Evolutionary conservation across 2,888 invertebrate species (phyloP), one percentile per base, ranked within the genome.

Genomic region (Himalopsyche japonica): DNA sequence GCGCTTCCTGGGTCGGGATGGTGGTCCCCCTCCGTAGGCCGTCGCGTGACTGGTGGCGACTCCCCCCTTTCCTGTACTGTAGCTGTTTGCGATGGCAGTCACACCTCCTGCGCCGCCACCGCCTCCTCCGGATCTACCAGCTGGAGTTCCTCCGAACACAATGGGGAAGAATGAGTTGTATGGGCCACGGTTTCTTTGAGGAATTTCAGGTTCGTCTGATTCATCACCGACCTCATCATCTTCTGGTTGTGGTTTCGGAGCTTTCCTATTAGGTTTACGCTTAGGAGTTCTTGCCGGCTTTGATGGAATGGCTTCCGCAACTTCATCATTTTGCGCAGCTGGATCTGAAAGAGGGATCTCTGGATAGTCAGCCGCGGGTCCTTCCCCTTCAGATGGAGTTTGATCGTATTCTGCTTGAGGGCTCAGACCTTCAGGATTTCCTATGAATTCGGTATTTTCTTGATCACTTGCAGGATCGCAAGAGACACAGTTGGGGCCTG

Each of bases 1-100:
- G 76, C 82, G 48, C 76, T 87, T 88, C 88, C 88, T 87, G 88
- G 89, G 87, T 89, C 87, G 87, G 90, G 86, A 88, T 85, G 91
- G 90, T 88, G 93, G 90, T 0, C 94, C 93, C 78, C 93, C 93
- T 4, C 95, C 95, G 88, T 95, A 95, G 0, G 95, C 94, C 0
- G 95, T 95, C 0, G 95, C 95, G 87, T 95, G 95, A 87, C 95
- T 95, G 84, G 93, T 94, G 15, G 95, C 95, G 2, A 95, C 94
- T 1, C 95, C 95, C 3, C 95, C 94, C 87, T 93, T 93, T 1
- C 94, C 94, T 0, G 95, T 95, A 88, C 95, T 95, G 89, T 94
- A 95, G 83, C 95, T 94, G 88, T 95, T 95, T 37, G 95, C 95
- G 24, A 95, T 93, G 1, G 95, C 95, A 0, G 94, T 95, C 15